Base-by-base conservation (phyloP, 2,888 invertebrate species). In the Drosophila leonis region DNA sequence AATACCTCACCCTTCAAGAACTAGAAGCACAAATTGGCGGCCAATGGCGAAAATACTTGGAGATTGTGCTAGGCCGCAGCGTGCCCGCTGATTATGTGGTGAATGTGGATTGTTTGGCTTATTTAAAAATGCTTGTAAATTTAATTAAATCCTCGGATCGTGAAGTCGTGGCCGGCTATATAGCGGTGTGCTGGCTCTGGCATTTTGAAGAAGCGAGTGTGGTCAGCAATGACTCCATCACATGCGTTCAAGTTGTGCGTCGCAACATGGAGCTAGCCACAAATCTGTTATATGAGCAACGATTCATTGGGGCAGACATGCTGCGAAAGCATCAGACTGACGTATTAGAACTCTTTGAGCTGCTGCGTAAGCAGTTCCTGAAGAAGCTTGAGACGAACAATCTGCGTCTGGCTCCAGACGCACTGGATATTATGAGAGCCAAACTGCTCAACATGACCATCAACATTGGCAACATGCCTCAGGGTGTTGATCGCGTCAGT, bases 391-490 rank as follows among this genome's bases (percentile, higher is more conserved):
- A 71, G 4, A 51, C 27, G 0, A 92, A 91, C 48, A 20, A 55
- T 5, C 33, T 91, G 12, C 27, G 48, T 0, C 33, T 91, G 31
- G 24, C 35, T 0, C 8, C 24, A 0, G 33, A n/a, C 1, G 70
- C 82, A 8, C 20, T 65, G 1, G 18, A 59, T 1, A 65, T 78
- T 51, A 55, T 90, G 0, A 46, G 46, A 5, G 59, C 68, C 1
- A 92, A 92, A 37, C 48, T 83, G 7, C 46, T 46, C 0, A 51
- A 63, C 1, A 77, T 91, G 71, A 60, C 52, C 0, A 29, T 92
- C 0, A 92, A 92, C 39, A 76, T 92, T 42, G 92, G 92, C 6
- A 92, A 92, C 24, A 51, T 91, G 39, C 91, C 86, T 0, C 65
- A 55, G 3, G 37, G 59, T 13, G 48, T 61, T 0, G 55, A 83